These are phyloP conservation scores for Perizoma flavofasciatum DNA, from an alignment of 2,888 invertebrate species.

Conservation along the genomic window DNA sequence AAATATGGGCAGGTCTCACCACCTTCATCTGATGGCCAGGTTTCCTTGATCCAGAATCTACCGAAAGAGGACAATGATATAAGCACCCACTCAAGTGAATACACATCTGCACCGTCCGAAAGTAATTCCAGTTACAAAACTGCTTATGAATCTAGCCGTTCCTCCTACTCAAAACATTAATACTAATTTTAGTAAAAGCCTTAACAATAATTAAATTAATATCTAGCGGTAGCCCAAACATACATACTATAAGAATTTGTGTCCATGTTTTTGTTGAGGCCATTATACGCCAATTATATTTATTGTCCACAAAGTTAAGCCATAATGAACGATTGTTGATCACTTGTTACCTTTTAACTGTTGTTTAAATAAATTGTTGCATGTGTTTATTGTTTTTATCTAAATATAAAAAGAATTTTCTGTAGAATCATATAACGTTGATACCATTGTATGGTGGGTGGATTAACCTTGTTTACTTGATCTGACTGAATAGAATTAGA, in stretches of 20 bases:
- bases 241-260: constrained; percentile 18
- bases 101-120: constrained; percentile 57
- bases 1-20: constrained; percentile 59
- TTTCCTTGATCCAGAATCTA: constrained; percentile 53
- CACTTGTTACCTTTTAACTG: constrained; percentile 28
- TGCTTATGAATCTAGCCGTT: constrained; percentile 58
- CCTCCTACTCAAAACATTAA: constrained; percentile 55
- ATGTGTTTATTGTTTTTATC: constrained; percentile 12
- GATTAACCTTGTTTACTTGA: no score
- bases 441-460: no score
- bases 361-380: constrained; percentile 33
- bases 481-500: background rate
- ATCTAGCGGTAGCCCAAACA: constrained; percentile 28
- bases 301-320: constrained; percentile 42
- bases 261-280: constrained; percentile 41
- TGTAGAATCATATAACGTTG: no score
- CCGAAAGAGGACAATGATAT: constrained; percentile 72
- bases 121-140: constrained; percentile 63
- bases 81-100: constrained; percentile 58
- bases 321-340: constrained; percentile 27
- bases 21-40: constrained; percentile 55
- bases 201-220: constrained; percentile 8
- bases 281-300: constrained; percentile 55
- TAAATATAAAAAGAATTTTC: background rate
- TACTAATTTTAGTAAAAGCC: constrained; percentile 10